Percentiles rank a stretch among this genome's conserved stretches.
phyloP scores from a whole-genome alignment of 1,140 invertebrate species.

The Palaemon carinicauda region DNA sequence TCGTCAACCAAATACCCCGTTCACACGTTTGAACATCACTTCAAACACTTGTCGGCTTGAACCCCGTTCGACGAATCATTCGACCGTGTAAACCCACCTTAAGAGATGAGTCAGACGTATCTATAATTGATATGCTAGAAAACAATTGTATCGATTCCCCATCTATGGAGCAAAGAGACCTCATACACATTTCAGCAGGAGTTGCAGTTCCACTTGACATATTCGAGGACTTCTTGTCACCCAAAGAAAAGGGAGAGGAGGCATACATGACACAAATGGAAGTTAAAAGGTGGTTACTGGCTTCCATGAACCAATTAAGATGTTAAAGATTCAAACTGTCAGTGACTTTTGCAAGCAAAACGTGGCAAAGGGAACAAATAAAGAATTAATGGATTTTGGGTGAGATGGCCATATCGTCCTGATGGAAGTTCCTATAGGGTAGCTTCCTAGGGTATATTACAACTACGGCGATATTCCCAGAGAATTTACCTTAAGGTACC shows the following conservation, averaged over 20 bases:
- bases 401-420: no score
- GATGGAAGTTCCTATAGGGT: no score
- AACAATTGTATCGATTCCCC: not conserved
- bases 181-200: not conserved
- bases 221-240: not conserved
- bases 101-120: not conserved
- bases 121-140: conserved; percentile 9
- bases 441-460: no score
- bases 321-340: not conserved
- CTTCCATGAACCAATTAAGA: not conserved
- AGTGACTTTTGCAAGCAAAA: not conserved
- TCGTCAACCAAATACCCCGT: no score
- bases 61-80: no score
- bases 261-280: not conserved
- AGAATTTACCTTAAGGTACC: no score
- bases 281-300: not conserved
- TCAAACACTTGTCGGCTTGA: no score
- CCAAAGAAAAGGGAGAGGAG: not conserved
- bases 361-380: not conserved
- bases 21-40: no score
- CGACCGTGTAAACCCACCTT: no score
- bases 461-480: no score
- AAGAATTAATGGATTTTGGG: no score
- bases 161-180: not conserved
- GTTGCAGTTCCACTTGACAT: conserved; percentile 4